phyloP scores from a whole-genome alignment of 2,113 vertebrate genomes.

The Oncorhynchus kisutch region DNA sequence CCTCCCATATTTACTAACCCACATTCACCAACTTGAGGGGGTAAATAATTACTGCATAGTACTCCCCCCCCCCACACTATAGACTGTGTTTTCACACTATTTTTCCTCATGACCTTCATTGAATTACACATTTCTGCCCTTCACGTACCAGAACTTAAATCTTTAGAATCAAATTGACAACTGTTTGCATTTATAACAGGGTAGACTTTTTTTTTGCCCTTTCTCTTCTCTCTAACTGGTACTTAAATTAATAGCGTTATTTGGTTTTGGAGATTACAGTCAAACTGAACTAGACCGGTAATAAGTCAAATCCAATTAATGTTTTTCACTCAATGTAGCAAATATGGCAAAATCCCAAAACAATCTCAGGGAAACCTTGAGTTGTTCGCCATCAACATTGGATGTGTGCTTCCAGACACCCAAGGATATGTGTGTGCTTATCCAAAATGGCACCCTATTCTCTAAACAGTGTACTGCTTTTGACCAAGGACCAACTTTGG shows the following conservation, averaged over 20 bases:
- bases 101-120: background rate
- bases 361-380: constrained; percentile 68
- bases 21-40: constrained; percentile 55
- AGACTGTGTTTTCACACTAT: background rate
- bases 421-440: constrained; percentile 24
- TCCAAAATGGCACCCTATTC: no score
- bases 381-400: constrained; percentile 57
- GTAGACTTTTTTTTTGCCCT: constrained; percentile 23
- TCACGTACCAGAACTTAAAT: constrained; percentile 55
- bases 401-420: constrained; percentile 65
- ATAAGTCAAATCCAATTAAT: constrained; percentile 54
- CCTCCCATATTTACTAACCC: constrained; percentile 43
- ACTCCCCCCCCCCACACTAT: background rate
- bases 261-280: constrained; percentile 49
- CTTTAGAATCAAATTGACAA: constrained; percentile 6
- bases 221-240: constrained; percentile 9
- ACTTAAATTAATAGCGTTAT: constrained; percentile 42
- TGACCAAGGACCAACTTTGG: no score
- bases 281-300: constrained; percentile 42
- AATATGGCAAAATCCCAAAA: constrained; percentile 67
- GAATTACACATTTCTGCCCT: constrained; percentile 46
- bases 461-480: no score
- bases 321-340: constrained; percentile 68
- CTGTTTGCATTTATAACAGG: background rate
- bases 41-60: constrained; percentile 51